Percentiles rank a stretch among this genome's conserved stretches.
phyloP scores from a whole-genome alignment of 2,797 vertebrate genomes.

The Pseudochirops cupreus region DNA sequence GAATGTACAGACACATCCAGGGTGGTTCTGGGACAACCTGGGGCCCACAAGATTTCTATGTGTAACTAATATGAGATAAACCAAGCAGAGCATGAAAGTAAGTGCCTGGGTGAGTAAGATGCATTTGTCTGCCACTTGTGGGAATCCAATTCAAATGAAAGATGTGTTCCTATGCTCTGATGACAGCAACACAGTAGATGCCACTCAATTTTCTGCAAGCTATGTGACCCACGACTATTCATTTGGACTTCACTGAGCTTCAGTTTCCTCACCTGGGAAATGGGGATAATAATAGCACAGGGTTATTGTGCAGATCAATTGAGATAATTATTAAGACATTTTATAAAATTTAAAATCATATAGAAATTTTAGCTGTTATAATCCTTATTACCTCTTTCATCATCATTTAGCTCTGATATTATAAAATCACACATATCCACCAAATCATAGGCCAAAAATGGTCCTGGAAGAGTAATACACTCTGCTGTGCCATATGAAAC shows the following conservation, averaged over 20 bases:
- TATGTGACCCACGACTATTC: not conserved
- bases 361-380: not conserved
- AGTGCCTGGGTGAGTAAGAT: not conserved
- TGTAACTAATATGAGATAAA: slow-evolving; percentile 10
- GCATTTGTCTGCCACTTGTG: not conserved
- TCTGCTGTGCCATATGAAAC: not conserved
- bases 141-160: not conserved
- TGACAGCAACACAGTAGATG: not conserved
- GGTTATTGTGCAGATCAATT: not conserved
- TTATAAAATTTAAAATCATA: not conserved
- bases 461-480: not conserved
- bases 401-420: not conserved
- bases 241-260: not conserved
- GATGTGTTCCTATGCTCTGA: not conserved
- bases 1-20: slow-evolving; percentile 6
- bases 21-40: not conserved
- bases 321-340: not conserved
- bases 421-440: not conserved
- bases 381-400: not conserved
- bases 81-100: not conserved
- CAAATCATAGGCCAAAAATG: not conserved
- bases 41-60: not conserved
- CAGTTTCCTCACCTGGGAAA: not conserved
- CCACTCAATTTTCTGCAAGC: not conserved
- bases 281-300: not conserved